Percentiles rank a stretch among this genome's conserved stretches.
phyloP scores from a whole-genome alignment of 1,140 invertebrate species.

The Hirudo medicinalis region DNA sequence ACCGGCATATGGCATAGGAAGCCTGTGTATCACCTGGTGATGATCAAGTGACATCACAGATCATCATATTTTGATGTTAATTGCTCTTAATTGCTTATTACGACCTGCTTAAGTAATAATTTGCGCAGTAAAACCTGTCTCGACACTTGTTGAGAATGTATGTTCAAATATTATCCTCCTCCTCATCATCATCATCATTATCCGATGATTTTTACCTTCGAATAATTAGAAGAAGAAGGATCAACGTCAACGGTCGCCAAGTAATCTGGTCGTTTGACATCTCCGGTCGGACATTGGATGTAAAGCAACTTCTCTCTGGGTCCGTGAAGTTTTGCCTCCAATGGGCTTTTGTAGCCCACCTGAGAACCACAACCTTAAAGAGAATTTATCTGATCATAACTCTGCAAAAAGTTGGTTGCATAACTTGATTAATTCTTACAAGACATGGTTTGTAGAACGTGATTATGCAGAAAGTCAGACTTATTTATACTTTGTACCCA shows the following conservation, averaged over 20 bases:
- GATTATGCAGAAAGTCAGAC: too few species aligned
- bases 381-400: too few species aligned
- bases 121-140: too few species aligned
- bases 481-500: too few species aligned
- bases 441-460: too few species aligned
- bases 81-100: too few species aligned
- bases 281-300: constrained; percentile 56
- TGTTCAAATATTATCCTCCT: too few species aligned
- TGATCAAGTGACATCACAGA: background rate
- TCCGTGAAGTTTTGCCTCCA: constrained; percentile 63
- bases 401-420: too few species aligned
- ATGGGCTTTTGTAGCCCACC: constrained; percentile 45
- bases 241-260: constrained; percentile 81
- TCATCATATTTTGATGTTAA: background rate
- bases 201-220: constrained; percentile 49
- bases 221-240: constrained; percentile 68
- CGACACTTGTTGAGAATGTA: too few species aligned
- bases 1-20: constrained; percentile 58
- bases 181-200: too few species aligned
- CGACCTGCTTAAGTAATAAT: too few species aligned
- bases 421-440: too few species aligned
- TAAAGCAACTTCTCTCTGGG: constrained; percentile 72
- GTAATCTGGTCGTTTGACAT: constrained; percentile 58
- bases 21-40: constrained; percentile 69
- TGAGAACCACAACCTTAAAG: background rate